Evolutionary conservation across 2,797 vertebrate species (phyloP), one percentile per base, ranked within the genome.

Genomic region (Hydrophis major): DNA sequence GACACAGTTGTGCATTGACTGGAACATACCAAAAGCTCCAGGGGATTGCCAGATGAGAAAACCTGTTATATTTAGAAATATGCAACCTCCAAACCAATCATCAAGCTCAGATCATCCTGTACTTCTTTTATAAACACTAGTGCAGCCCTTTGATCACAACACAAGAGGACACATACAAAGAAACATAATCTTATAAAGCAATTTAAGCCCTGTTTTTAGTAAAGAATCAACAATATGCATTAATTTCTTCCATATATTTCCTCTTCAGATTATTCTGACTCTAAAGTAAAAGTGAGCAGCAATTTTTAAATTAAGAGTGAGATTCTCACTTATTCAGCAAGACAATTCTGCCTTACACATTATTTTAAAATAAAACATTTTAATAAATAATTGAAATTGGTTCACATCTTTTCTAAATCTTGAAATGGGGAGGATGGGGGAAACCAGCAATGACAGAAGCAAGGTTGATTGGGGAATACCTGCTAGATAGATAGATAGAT

Each of bases 81-180:
- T 25, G 32, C 86, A 90, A 32, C 78, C 50, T 90, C 92, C 55
- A 42, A 91, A 91, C 60, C 87, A 53, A 53, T 53, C 50, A 53
- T 53, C 8, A 10, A 53, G 50, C 50, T 53, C 8, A 53, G 10
- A 53, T 53, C 50, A 53, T 53, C 50, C 50, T 53, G 50, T 53
- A 53, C 50, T 53, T 53, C 66, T 96, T 92, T 96, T 92, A 93
- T 89, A 96, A 94, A n/a, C 90, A 91, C 87, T 89, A 92, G 83
- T 95, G 95, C 94, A 95, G 37, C 25, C 91, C 91, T 97, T 97
- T 97, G 95, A 98, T 96, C 93, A 96, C 97, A 97, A 98, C 95
- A 94, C 53, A 90, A 87, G 66, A 94, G 95, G 96, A 97, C 96
- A 98, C 98, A 97, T 94, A 96, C 97, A 97, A 97, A 94, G 94